Evolutionary conservation across 1,140 invertebrate genomes (phyloP).

Genomic region (Caenorhabditis remanei): DNA sequence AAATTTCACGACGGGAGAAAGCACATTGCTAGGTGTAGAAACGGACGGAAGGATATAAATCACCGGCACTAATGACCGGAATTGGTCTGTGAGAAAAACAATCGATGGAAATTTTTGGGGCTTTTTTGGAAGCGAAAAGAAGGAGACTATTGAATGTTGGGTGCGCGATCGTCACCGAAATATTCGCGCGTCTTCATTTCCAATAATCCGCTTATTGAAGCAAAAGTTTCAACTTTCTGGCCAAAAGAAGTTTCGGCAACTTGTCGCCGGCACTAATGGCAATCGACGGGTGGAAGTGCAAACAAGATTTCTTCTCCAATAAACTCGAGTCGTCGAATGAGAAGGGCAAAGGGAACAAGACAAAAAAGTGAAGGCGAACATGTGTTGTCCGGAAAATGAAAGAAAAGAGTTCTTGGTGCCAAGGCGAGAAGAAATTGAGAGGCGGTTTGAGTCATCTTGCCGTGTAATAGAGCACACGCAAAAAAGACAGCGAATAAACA

Average conservation of each 20-base stretch:
- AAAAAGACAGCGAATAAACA: constrained; percentile 44
- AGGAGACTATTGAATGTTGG: not conserved
- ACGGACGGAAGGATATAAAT: not conserved
- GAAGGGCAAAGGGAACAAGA: constrained; percentile 23
- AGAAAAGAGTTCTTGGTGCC: constrained; percentile 18
- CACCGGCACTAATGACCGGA: not conserved
- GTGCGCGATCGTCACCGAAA: constrained; percentile 27
- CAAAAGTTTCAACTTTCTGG: constrained; percentile 55
- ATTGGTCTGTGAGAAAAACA: not conserved
- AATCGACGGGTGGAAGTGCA: constrained; percentile 27
- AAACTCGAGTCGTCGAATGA: not conserved
- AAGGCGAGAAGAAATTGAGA: constrained; percentile 49
- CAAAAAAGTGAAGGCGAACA: constrained; percentile 46
- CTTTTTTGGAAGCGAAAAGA: not conserved
- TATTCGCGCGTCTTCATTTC: constrained; percentile 55
- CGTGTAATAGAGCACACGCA: constrained; percentile 48
- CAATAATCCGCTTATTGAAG: constrained; percentile 50
- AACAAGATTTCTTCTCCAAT: constrained; percentile 43
- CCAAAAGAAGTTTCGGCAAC: constrained; percentile 49
- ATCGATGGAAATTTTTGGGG: not conserved
- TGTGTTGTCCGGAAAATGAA: constrained; percentile 37
- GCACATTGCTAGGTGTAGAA: not conserved
- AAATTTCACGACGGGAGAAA: not conserved
- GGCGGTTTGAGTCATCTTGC: constrained; percentile 52
- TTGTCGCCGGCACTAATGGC: constrained; percentile 35